Conservation (phyloP, 2,113 vertebrate species). For the Coturnix japonica region DNA sequence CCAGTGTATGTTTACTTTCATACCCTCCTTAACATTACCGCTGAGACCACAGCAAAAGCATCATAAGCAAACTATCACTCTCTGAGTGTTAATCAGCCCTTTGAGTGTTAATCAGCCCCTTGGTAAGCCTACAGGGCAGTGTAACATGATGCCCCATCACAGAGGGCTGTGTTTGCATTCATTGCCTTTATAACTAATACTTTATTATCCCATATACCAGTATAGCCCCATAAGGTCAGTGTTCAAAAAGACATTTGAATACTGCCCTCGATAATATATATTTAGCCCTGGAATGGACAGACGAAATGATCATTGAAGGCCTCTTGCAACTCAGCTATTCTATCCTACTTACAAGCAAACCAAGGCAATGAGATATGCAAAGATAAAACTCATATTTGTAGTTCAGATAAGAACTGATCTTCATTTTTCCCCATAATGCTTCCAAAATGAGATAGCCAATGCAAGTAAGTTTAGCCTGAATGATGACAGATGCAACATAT, state of each 20-base stretch:
- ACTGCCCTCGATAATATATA: neutral
- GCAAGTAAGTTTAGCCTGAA: neutral
- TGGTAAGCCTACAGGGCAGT: neutral
- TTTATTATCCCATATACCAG: neutral
- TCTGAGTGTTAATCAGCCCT: neutral
- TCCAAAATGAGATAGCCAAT: neutral
- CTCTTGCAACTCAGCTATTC: neutral
- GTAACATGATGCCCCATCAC: neutral
- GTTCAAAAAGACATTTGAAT: neutral
- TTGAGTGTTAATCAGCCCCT: neutral
- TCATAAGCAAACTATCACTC: neutral
- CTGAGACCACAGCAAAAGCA: neutral
- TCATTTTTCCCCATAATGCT: neutral
- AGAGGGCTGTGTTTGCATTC: neutral
- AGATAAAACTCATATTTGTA: neutral
- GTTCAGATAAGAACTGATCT: neutral
- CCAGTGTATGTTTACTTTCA: neutral
- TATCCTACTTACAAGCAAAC: neutral
- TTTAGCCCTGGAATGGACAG: neutral
- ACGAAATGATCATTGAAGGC: neutral
- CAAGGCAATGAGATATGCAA: neutral
- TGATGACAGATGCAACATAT: neutral
- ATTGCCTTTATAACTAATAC: neutral
- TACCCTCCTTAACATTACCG: accelerated
- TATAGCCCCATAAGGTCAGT: neutral